phyloP scores from a whole-genome alignment of 2,797 vertebrate species.

The Trachops cirrhosus region DNA sequence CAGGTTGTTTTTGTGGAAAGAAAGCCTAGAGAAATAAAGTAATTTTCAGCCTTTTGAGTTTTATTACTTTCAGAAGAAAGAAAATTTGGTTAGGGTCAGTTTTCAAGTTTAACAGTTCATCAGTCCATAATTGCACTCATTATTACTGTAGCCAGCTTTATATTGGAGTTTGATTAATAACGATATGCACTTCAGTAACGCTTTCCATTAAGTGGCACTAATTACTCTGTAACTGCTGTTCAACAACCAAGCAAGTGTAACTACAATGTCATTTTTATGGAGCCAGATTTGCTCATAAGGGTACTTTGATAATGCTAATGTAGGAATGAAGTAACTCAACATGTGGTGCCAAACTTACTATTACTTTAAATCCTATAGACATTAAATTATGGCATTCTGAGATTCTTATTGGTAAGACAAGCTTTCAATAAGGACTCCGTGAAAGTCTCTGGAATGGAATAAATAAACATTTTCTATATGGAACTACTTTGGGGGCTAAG shows the following conservation, averaged over 20 bases:
- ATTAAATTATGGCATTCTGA: not conserved
- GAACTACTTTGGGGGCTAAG: not conserved
- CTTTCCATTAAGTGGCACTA: slow-evolving; percentile 76
- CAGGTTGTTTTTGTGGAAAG: slow-evolving; percentile 8
- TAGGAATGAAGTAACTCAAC: slow-evolving; percentile 35
- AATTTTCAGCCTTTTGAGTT: slow-evolving; percentile 67
- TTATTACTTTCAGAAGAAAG: slow-evolving; percentile 55
- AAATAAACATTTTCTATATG: not conserved
- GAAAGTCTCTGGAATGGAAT: not conserved
- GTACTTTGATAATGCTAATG: slow-evolving; percentile 43
- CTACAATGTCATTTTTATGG: slow-evolving; percentile 70
- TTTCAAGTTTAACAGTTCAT: slow-evolving; percentile 74
- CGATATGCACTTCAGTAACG: slow-evolving; percentile 68
- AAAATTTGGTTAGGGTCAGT: slow-evolving; percentile 71
- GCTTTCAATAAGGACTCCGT: not conserved
- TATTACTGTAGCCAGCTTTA: slow-evolving; percentile 69
- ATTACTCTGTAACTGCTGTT: slow-evolving; percentile 76
- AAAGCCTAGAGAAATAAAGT: slow-evolving; percentile 60
- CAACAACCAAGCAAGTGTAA: slow-evolving; percentile 74
- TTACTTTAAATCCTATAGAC: not conserved
- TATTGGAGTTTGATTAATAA: slow-evolving; percentile 78
- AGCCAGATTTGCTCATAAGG: slow-evolving; percentile 71
- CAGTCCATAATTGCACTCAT: slow-evolving; percentile 71
- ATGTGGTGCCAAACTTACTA: not conserved
- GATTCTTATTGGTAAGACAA: not conserved